Conservation (phyloP, 2,797 vertebrate genomes). For the Agapornis canus region DNA sequence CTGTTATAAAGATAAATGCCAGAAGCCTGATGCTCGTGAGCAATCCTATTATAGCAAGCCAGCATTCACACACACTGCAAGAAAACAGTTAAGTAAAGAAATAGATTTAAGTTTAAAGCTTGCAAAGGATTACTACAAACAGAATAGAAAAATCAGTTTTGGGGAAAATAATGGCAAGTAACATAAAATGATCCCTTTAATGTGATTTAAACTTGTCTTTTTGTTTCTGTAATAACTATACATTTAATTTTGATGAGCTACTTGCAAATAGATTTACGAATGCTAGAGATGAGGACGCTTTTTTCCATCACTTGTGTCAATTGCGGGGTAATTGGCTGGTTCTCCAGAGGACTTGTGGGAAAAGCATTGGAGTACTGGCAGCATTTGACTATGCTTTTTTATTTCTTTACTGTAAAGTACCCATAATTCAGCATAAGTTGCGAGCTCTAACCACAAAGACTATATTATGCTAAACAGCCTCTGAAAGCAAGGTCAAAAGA, state of each 20-base stretch:
- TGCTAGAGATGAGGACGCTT: conserved; percentile 8
- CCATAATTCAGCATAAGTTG: conserved; percentile 14
- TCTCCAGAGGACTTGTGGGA: conserved; percentile 50
- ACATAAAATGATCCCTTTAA: conserved; percentile 40
- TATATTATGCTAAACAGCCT: conserved; percentile 16
- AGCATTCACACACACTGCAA: neutral
- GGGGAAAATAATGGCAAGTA: conserved; percentile 36
- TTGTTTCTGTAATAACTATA: conserved; percentile 39
- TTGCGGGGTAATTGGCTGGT: conserved; percentile 53
- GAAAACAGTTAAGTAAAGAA: conserved; percentile 29
- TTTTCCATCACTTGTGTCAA: conserved; percentile 53
- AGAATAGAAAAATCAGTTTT: neutral
- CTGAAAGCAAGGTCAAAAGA: conserved; percentile 22
- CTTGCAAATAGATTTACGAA: conserved; percentile 9
- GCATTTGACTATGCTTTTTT: conserved; percentile 12
- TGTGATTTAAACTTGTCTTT: conserved; percentile 46
- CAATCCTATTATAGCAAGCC: conserved; percentile 50
- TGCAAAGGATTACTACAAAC: neutral
- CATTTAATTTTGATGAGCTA: conserved; percentile 52
- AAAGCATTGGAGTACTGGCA: conserved; percentile 5
- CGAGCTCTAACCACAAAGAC: neutral
- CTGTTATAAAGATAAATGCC: conserved; percentile 40
- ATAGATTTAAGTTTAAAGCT: conserved; percentile 35
- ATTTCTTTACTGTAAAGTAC: conserved; percentile 19
- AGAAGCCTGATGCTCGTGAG: conserved; percentile 16